Evolutionary conservation across 2,113 vertebrate genomes (phyloP), one percentile per base, ranked within the genome.

Genomic region (Vanacampus margaritifer): DNA sequence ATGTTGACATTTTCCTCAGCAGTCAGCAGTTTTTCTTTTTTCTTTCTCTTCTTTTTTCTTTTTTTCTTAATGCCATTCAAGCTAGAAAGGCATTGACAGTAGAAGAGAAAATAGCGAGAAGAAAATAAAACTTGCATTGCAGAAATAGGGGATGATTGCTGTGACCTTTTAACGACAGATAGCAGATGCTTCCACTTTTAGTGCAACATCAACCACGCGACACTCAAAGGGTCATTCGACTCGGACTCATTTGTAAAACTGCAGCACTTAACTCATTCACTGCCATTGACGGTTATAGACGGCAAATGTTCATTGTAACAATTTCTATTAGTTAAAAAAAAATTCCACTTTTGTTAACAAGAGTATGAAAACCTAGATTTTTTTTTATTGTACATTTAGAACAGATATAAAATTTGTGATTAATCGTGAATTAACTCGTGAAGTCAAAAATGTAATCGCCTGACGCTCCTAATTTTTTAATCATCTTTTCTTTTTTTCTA

Each of bases 111-210:
- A 71, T 11, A 53, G 4, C 64, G 61, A 70, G 64, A 60, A 50
- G 67, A 60, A 69, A 67, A 68, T 58, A 56, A 54, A 64, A 61
- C 64, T 65, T 59, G 65, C 80, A 46, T 5, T 46, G 17, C 48
- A 51, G 21, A 50, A 23, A 51, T 51, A 23, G 8, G 21, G 48
- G 10, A n/a, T 11, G 21, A 72, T 80, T 77, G 64, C 67, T 65
- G 60, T 84, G 70, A 78, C 79, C 76, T 79, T 85, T 81, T 76
- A 51, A 51, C 78, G 71, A 81, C 72, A 79, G 73, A 75, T 71
- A 73, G 68, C 46, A 57, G 68, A 74, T 76, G 75, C 65, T 5
- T 46, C 51, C 35, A 62, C 67, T 41, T 24, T 66, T 64, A 45
- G 65, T 56, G 43, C 19, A n/a, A 57, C 79, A 67, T 79, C 56